These are phyloP conservation scores for Styela clava DNA, from an alignment of 23 tunicate genomes.

Conservation along the genomic window DNA sequence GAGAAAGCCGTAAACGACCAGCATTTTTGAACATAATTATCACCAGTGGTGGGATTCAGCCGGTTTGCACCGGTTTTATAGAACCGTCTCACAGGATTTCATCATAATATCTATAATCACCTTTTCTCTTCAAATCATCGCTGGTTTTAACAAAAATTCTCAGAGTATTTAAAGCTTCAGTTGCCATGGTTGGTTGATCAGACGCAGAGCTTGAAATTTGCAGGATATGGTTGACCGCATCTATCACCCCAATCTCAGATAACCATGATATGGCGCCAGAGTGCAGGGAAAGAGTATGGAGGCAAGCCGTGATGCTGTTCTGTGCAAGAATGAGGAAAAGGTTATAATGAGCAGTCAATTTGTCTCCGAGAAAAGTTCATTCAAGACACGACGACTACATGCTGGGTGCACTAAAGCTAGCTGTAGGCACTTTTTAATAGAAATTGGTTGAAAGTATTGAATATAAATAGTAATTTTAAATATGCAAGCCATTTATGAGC, in stretches of 20 bases:
- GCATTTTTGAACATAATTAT: no score
- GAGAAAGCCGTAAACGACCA: no score
- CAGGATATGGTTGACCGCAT: slow-evolving; percentile 47
- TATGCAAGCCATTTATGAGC: no score
- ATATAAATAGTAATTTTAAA: no score
- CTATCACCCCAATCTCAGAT: slow-evolving; percentile 45
- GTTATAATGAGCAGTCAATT: background rate
- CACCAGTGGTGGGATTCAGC: no score
- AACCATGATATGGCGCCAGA: slow-evolving; percentile 54
- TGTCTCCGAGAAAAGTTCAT: background rate
- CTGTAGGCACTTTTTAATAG: no score
- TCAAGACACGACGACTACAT: background rate
- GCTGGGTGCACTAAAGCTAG: slow-evolving; percentile 6
- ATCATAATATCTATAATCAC: no score
- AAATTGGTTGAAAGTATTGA: no score
- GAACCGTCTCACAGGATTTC: no score
- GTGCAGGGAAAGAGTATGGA: slow-evolving; percentile 66
- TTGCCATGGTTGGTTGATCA: background rate
- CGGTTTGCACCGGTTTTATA: no score
- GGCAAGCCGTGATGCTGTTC: slow-evolving; percentile 49
- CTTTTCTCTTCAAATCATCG: slow-evolving; percentile 52
- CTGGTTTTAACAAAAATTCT: slow-evolving; percentile 65
- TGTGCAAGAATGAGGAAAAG: no score
- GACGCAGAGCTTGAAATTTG: background rate
- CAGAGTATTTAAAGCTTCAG: slow-evolving; percentile 52